Evolutionary conservation across 2,797 vertebrate species (phyloP).

Genomic region (Astyanax mexicanus): DNA sequence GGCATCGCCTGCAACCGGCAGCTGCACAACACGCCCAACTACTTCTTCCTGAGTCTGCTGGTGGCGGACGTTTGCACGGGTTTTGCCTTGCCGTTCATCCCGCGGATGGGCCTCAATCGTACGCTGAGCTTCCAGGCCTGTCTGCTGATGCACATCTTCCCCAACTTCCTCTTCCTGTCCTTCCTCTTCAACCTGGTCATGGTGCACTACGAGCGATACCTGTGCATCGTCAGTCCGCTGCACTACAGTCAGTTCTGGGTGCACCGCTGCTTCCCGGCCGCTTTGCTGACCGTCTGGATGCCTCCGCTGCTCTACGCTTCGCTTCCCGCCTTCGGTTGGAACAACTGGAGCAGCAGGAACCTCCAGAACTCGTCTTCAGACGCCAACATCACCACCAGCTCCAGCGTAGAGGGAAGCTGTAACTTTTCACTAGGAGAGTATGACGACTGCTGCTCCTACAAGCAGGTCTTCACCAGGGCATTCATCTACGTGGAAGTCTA

Average conservation of each 20-base stretch:
- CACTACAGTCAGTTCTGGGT: conserved; percentile 81
- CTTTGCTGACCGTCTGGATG: conserved; percentile 80
- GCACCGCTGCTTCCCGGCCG: conserved; percentile 77
- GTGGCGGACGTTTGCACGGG: conserved; percentile 86
- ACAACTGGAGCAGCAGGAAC: conserved; percentile 70
- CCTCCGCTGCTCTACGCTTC: conserved; percentile 82
- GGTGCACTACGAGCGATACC: conserved; percentile 88
- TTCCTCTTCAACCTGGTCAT: conserved; percentile 89
- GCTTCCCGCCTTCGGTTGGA: conserved; percentile 88
- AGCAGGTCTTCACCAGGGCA: conserved; percentile 62
- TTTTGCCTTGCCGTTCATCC: conserved; percentile 82
- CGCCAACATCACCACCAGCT: not conserved
- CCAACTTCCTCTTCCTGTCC: conserved; percentile 90
- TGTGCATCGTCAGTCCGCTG: conserved; percentile 82
- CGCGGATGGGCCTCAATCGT: conserved; percentile 77
- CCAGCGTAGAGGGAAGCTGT: not conserved
- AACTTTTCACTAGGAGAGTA: not conserved
- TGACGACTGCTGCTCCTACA: conserved; percentile 43
- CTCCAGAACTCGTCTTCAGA: not conserved
- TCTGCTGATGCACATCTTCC: conserved; percentile 80
- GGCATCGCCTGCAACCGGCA: conserved; percentile 84
- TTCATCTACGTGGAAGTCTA: conserved; percentile 82
- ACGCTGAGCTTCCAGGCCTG: conserved; percentile 77
- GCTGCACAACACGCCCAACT: conserved; percentile 86
- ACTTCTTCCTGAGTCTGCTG: conserved; percentile 90